phyloP scores from a whole-genome alignment of 2,113 vertebrate genomes.

The Siniperca chuatsi region DNA sequence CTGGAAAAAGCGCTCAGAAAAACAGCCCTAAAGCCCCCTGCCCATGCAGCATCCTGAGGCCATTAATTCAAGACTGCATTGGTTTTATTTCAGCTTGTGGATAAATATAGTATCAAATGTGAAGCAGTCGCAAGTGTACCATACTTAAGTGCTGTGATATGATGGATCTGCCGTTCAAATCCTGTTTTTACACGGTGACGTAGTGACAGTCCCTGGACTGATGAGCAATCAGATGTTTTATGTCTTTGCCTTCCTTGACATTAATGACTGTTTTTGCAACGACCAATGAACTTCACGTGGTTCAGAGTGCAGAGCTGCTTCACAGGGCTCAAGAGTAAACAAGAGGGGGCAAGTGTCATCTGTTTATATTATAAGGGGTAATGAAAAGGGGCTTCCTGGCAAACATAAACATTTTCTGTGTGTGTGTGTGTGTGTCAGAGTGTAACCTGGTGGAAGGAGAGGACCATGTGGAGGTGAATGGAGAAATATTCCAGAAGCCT shows the following conservation, averaged over 20 bases:
- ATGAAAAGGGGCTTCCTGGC: background rate
- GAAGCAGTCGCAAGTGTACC: conserved; percentile 53
- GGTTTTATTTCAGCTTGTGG: conserved; percentile 63
- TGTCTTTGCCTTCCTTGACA: background rate
- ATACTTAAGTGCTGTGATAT: conserved; percentile 43
- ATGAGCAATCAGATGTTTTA: conserved; percentile 27
- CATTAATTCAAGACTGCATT: conserved; percentile 21
- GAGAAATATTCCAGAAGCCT: conserved; percentile 96
- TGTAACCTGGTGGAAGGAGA: conserved; percentile 96
- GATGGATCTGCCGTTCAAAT: conserved; percentile 34
- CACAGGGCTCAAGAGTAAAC: conserved; percentile 25
- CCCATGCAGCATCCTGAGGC: conserved; percentile 16
- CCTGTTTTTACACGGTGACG: conserved; percentile 30
- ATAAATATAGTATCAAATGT: conserved; percentile 73
- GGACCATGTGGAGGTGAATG: conserved; percentile 98
- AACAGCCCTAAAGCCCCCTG: background rate
- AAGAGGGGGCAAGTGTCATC: background rate
- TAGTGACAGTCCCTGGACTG: background rate
- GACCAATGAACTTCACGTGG: background rate
- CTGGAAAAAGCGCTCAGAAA: background rate
- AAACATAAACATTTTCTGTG: conserved; percentile 23
- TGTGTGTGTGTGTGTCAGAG: conserved; percentile 81
- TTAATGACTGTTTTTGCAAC: conserved; percentile 15
- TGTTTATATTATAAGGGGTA: background rate
- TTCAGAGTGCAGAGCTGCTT: conserved; percentile 31